These are phyloP conservation scores for Brachionus manjavacas DNA, from an alignment of 1,140 invertebrate species.

Conservation along the genomic window DNA sequence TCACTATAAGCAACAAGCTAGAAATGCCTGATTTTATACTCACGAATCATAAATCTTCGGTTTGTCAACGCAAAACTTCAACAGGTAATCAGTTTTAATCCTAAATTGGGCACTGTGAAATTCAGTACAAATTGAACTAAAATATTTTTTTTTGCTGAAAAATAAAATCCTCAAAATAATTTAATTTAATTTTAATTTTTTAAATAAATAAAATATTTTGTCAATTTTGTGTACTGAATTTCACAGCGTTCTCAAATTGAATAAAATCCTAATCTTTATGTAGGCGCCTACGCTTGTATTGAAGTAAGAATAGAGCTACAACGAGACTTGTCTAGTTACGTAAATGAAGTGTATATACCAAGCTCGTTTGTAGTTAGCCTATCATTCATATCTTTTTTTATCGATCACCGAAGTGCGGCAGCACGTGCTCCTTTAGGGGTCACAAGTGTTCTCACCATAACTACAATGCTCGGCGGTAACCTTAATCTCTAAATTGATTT, in stretches of 20 bases:
- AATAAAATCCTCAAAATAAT: too few relatives aligned
- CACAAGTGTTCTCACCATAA: conserved; percentile 54
- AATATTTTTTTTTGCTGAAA: too few relatives aligned
- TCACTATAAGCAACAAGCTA: not conserved
- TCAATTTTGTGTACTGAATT: too few relatives aligned
- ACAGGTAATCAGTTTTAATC: conserved; percentile 8
- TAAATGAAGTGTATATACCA: conserved; percentile 36
- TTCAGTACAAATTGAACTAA: too few relatives aligned
- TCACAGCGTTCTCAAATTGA: too few relatives aligned
- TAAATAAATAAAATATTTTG: too few relatives aligned
- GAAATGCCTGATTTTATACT: conserved; percentile 44
- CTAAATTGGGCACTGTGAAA: too few relatives aligned
- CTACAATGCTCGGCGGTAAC: conserved; percentile 37
- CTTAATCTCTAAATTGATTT: not conserved
- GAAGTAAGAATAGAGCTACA: conserved; percentile 22
- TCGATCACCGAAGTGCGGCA: conserved; percentile 63
- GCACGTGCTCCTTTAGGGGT: conserved; percentile 59
- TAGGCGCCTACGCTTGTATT: conserved; percentile 42
- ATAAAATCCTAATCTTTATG: not conserved
- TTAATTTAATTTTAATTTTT: not conserved
- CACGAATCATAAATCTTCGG: not conserved
- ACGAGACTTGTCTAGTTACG: conserved; percentile 26
- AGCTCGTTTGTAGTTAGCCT: conserved; percentile 66
- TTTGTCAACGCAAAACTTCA: conserved; percentile 42
- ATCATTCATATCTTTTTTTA: conserved; percentile 92